Evolutionary conservation across 1,140 invertebrate genomes (phyloP).

Genomic region (Bombus difficillimus): DNA sequence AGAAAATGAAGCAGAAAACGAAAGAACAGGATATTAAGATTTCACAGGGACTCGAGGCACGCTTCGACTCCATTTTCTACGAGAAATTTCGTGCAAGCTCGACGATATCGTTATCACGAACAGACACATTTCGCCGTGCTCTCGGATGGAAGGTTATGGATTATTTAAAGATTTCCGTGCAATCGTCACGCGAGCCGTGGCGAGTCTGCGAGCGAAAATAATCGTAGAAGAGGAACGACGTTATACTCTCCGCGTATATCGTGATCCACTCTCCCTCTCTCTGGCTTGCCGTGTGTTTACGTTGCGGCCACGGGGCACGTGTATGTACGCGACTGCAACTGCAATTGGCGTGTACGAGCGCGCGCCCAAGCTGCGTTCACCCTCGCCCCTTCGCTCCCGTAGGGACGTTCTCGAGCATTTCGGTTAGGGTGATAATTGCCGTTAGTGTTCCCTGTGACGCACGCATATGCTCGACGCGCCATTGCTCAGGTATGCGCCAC

Average conservation of each 20-base stretch:
- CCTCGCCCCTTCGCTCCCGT: background rate
- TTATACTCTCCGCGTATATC: background rate
- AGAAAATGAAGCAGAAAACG: background rate
- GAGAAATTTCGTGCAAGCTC: constrained; percentile 18
- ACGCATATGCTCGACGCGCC: constrained; percentile 55
- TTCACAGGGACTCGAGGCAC: background rate
- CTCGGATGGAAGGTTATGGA: constrained; percentile 30
- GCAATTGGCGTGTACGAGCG: constrained; percentile 24
- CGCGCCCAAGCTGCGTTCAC: background rate
- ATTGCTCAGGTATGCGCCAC: constrained; percentile 24
- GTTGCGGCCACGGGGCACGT: constrained; percentile 55
- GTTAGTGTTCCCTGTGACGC: constrained; percentile 71
- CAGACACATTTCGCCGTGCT: background rate
- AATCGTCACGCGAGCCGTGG: constrained; percentile 38
- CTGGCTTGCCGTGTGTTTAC: constrained; percentile 28
- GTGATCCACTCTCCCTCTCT: background rate
- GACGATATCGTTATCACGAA: constrained; percentile 35
- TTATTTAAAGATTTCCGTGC: constrained; percentile 48
- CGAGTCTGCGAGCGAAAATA: constrained; percentile 37
- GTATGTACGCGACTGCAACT: constrained; percentile 57
- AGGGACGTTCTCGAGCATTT: constrained; percentile 39
- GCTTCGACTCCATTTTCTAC: background rate
- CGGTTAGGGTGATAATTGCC: constrained; percentile 77
- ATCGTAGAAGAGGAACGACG: constrained; percentile 21
- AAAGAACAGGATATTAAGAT: constrained; percentile 21